Base-by-base conservation (phyloP, 2,113 vertebrate genomes). In the Erythrocercus mccallii region DNA sequence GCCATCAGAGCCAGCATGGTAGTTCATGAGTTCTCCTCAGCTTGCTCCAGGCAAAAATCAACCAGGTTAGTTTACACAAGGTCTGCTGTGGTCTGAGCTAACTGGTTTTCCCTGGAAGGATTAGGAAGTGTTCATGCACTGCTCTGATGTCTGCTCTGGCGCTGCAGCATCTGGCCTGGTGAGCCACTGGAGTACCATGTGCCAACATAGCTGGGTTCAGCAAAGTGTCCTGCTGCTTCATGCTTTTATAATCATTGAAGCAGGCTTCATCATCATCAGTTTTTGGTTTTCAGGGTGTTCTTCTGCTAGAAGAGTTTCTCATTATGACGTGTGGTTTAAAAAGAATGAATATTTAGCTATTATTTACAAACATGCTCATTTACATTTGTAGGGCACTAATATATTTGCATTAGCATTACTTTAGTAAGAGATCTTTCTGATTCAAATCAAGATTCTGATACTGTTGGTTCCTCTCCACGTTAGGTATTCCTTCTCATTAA, bases 291-390 rank as follows among this genome's bases (percentile, higher is more conserved):
- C 54, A 83, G 54, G 37, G 17, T 73, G 28, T 24, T 74, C 51
- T 57, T 50, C 45, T 54, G 37, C 72, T 92, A 51, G 25, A 73
- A 45, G 38, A 94, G 68, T 94, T 86, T 91, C 83, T 79, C 48
- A 51, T 91, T 78, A 91, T 40, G 60, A 62, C 4, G 0, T 87
- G 87, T 81, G 81, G 31, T 89, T 92, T 91, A 62, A 91, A 91
- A 92, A 62, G 57, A 90, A 80, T 70, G 40, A 61, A 65, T 83
- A 91, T 94, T 86, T 77, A 70, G 21, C 69, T 81, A 62, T 62
- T 96, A 74, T 95, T 94, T 94, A 91, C 77, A 87, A 94, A 95
- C 58, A 86, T 66, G 62, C 27, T 89, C 9, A 64, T 88, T 88
- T 93, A 57, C 38, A 93, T 93, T 88, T 95, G 88, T 70, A 64